Evolutionary conservation across 2,888 invertebrate species (phyloP).

Genomic region (Rambutsinella grinnellia): DNA sequence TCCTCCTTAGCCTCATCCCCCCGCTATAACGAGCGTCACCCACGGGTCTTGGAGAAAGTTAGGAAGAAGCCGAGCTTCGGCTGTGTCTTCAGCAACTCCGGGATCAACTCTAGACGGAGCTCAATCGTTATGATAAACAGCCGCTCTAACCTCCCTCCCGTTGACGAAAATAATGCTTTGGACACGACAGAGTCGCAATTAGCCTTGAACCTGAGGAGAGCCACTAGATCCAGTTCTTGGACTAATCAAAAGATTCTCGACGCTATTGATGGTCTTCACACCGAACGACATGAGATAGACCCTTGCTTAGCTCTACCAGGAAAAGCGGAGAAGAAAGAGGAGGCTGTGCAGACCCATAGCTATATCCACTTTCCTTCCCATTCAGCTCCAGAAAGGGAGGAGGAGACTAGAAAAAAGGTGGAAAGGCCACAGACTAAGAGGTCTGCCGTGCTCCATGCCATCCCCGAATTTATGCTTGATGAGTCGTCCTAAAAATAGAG

Average conservation of each 20-base stretch:
- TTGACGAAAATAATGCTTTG: constrained; percentile 35
- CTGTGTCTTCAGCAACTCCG: neutral
- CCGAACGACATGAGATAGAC: constrained; percentile 32
- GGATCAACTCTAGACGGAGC: constrained; percentile 6
- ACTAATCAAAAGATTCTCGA: constrained; percentile 50
- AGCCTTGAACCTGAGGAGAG: constrained; percentile 31
- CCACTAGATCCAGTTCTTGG: constrained; percentile 44
- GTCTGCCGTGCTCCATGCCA: no score
- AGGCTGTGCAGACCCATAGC: no score
- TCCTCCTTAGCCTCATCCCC: constrained; percentile 46
- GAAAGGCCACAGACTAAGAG: no score
- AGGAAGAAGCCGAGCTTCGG: constrained; percentile 22
- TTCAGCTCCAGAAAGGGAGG: constrained; percentile 13
- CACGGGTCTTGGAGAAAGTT: constrained; percentile 7
- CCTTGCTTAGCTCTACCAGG: constrained; percentile 40
- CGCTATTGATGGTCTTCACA: constrained; percentile 44
- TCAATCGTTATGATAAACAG: constrained; percentile 37
- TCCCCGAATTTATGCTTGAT: no score
- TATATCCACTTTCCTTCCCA: no score
- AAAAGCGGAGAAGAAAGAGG: no score
- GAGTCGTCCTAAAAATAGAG: no score
- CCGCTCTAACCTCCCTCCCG: constrained; percentile 31
- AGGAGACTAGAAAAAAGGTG: constrained; percentile 19
- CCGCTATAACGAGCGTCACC: constrained; percentile 41
- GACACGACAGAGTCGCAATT: constrained; percentile 39